Evolutionary conservation across 1,140 invertebrate genomes (phyloP).

Genomic region (Temnothorax curvispinosus): DNA sequence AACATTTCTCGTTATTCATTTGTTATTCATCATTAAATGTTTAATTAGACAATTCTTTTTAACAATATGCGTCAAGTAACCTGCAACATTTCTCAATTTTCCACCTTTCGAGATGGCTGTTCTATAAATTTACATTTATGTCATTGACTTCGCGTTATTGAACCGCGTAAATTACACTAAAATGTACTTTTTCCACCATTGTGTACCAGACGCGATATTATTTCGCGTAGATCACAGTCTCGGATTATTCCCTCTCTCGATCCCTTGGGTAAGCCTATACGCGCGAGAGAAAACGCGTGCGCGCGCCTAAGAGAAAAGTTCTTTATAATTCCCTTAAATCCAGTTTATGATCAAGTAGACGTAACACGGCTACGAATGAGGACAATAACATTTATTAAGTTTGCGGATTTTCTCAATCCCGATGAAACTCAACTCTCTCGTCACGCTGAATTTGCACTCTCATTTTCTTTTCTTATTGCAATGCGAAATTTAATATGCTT

Average conservation of each 20-base stretch:
- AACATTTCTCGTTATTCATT: slow-evolving; percentile 3
- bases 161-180: neutral
- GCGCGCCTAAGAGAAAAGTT: neutral
- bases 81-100: neutral
- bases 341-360: slow-evolving; percentile 33
- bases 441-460: neutral
- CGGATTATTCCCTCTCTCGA: slow-evolving; percentile 23
- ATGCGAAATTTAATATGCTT: neutral
- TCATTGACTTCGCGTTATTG: slow-evolving; percentile 14
- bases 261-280: neutral
- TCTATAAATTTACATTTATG: neutral
- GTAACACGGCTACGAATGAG: neutral
- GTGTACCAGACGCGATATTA: slow-evolving; percentile 36
- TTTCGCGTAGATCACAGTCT: slow-evolving; percentile 39
- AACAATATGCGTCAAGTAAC: neutral
- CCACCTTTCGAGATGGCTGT: neutral
- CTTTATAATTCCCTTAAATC: slow-evolving; percentile 49
- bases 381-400: slow-evolving; percentile 44
- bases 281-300: neutral
- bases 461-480: neutral
- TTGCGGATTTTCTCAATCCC: slow-evolving; percentile 5
- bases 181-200: slow-evolving; percentile 1
- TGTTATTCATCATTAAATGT: neutral
- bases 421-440: neutral
- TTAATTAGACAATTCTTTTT: slow-evolving; percentile 1